Percentiles rank a stretch among this genome's conserved stretches.
phyloP scores from a whole-genome alignment of 2,888 invertebrate genomes.

The Sphinx pinastri region DNA sequence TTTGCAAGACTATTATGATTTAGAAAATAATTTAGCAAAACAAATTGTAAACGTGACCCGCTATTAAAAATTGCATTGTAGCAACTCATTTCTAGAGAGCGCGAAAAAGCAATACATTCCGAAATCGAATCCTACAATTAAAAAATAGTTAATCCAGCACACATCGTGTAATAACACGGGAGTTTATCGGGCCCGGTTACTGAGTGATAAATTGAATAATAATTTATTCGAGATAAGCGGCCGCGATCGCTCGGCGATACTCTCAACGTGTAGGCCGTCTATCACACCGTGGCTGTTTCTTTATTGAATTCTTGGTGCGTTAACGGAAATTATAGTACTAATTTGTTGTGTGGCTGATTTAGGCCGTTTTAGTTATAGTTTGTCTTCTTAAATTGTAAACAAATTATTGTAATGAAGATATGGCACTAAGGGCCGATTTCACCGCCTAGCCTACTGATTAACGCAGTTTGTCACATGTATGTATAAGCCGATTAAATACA shows the following conservation, averaged over 20 bases:
- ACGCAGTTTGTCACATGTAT: no score
- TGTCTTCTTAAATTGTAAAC: no score
- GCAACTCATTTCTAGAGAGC: no score
- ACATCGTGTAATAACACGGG: constrained; percentile 75
- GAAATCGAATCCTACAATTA: constrained; percentile 34
- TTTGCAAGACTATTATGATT: neutral
- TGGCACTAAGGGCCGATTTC: no score
- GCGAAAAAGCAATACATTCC: neutral
- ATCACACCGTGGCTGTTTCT: constrained; percentile 44
- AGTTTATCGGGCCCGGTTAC: constrained; percentile 72
- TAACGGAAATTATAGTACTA: neutral
- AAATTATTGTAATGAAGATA: no score
- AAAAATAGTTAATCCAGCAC: constrained; percentile 62
- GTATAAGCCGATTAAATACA: no score
- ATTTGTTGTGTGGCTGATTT: neutral
- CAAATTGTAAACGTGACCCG: no score
- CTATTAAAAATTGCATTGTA: no score
- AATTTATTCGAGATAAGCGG: constrained; percentile 78
- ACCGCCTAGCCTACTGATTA: no score
- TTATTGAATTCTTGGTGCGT: neutral
- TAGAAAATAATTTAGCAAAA: no score
- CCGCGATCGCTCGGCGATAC: constrained; percentile 64
- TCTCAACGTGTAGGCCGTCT: constrained; percentile 56
- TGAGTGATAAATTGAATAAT: constrained; percentile 80
- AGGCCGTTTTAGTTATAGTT: neutral